Conservation (phyloP, 2,888 invertebrate species). For the Congeria kusceri region DNA sequence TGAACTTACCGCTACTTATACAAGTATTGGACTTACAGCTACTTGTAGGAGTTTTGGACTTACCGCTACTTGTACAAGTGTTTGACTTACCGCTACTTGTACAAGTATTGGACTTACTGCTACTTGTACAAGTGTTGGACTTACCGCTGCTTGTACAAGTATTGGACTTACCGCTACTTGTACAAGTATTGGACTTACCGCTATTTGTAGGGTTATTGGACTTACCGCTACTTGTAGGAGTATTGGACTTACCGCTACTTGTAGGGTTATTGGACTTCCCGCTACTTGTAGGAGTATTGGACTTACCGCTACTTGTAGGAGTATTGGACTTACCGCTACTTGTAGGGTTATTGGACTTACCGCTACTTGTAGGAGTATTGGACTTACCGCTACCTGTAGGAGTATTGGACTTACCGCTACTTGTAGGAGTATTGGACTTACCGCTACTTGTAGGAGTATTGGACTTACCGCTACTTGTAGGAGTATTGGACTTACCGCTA, state of each 20-base stretch:
- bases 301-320: slow-evolving; percentile 6
- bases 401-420: slow-evolving; percentile 9
- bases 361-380: background rate
- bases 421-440: background rate
- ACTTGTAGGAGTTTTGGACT: background rate
- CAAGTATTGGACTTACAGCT: slow-evolving; percentile 5
- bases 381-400: slow-evolving; percentile 1
- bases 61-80: slow-evolving; percentile 8
- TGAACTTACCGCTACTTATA: slow-evolving; percentile 2
- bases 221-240: slow-evolving; percentile 9
- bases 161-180: slow-evolving; percentile 3
- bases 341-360: slow-evolving; percentile 3
- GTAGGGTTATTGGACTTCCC: background rate
- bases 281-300: background rate
- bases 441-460: slow-evolving; percentile 1
- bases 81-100: background rate
- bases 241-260: slow-evolving; percentile 5
- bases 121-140: background rate
- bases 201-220: background rate
- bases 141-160: slow-evolving; percentile 7
- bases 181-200: slow-evolving; percentile 9
- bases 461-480: slow-evolving; percentile 1
- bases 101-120: slow-evolving; percentile 10
- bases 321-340: slow-evolving; percentile 7
- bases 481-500: slow-evolving; percentile 6